Conservation (phyloP, 2,797 vertebrate genomes). For the Acanthornis magna region DNA sequence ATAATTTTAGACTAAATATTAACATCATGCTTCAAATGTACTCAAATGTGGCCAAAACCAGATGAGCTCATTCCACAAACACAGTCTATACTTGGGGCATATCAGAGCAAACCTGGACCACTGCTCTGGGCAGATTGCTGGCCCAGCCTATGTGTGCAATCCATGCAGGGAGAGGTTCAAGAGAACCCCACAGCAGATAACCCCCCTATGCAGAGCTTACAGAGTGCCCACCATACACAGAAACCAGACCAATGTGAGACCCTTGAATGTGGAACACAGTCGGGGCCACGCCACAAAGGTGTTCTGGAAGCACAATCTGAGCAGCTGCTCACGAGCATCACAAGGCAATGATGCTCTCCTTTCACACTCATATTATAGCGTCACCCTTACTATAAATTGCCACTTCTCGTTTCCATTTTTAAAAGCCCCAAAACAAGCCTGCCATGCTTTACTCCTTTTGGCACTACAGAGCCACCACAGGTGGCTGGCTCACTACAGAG, state of each 20-base stretch:
- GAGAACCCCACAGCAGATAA: background rate
- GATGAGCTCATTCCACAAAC: background rate
- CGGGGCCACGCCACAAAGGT: background rate
- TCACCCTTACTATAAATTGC: background rate
- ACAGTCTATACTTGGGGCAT: background rate
- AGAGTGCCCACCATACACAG: background rate
- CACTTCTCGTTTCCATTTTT: background rate
- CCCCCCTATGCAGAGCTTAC: background rate
- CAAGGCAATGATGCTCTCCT: background rate
- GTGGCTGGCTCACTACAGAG: too few relatives aligned
- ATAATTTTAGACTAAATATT: background rate
- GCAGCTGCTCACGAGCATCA: background rate
- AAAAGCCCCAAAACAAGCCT: background rate
- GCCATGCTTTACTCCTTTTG: background rate
- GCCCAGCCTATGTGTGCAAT: background rate
- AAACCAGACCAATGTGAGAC: rapidly evolving
- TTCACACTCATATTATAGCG: background rate
- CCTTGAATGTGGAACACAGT: background rate
- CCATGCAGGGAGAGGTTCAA: background rate
- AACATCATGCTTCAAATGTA: background rate
- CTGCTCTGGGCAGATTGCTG: background rate
- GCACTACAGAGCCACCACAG: background rate
- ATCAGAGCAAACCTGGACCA: background rate
- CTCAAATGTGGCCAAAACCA: background rate
- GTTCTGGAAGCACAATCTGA: background rate